Base-by-base conservation (phyloP, 1,140 invertebrate genomes). In the Pseudomyrmex concolor region DNA sequence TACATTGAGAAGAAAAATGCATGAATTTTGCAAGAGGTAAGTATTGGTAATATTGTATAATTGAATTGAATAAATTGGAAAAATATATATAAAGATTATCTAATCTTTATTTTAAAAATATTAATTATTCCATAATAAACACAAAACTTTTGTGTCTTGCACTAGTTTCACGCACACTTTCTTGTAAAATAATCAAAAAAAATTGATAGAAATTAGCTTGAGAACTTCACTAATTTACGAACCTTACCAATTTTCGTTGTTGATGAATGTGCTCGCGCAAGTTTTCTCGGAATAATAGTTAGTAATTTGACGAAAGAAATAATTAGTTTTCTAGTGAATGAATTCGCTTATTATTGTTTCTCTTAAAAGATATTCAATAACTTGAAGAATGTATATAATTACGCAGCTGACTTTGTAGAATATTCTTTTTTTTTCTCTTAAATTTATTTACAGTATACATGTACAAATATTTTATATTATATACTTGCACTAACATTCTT, bases 131-230 rank as follows among this genome's bases (percentile, higher is more conserved):
- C 5, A 34, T 34, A 34, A 64, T 76, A 64, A 78, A 78, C 43
- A 60, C 48, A 59, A 55, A 80, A 15, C 34, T 48, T 80, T 80
- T 80, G 70, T 80, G 71, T 80, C 71, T 43, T 34, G 76, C 76
- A 71, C 70, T 3, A 48, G 54, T 17, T 34, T 34, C 34, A 7
- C 34, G 34, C 34, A 34, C 55, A 80, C 76, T 80, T 80, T 80
- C 76, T 71, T 54, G 66, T 19, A 59, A 60, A 71, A 67, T 67
- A 77, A 17, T 12, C 5, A 19, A 45, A 34, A 8, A 59, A 59
- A 87, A 76, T 84, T 55, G 57, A 59, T 34, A 60, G 55, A 84
- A 84, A 87, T 74, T 84, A 50, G 45, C 72, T 87, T 87, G 63
- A 50, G 51, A 50, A 12, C 43, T 45, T 8, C 25, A 25, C 43